These are phyloP conservation scores for Melinopterus prodromus DNA, from an alignment of 2,888 invertebrate species.

Conservation along the genomic window DNA sequence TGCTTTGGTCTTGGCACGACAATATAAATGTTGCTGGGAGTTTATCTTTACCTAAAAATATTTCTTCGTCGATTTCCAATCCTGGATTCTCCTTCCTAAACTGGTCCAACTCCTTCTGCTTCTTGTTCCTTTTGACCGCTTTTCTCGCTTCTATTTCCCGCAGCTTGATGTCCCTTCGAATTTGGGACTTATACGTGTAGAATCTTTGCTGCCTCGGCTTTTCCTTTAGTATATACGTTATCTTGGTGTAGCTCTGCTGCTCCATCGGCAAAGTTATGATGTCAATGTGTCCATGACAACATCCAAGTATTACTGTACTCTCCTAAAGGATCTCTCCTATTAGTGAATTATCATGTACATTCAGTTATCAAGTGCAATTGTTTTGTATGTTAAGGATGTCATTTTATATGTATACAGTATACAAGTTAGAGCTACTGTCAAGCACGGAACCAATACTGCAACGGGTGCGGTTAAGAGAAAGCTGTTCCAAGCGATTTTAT, in stretches of 20 bases:
- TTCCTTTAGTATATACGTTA: slow-evolving; percentile 60
- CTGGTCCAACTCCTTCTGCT: slow-evolving; percentile 67
- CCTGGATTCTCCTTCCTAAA: slow-evolving; percentile 67
- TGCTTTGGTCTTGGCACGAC: too few relatives aligned
- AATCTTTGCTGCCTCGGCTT: slow-evolving; percentile 61
- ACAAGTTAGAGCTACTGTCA: too few relatives aligned
- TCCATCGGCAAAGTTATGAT: slow-evolving; percentile 62
- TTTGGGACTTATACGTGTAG: slow-evolving; percentile 67
- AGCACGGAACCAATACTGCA: too few relatives aligned
- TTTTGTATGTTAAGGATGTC: too few relatives aligned
- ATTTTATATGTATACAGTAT: too few relatives aligned
- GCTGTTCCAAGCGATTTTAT: too few relatives aligned
- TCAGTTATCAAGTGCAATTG: too few relatives aligned
- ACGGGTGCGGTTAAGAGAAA: too few relatives aligned
- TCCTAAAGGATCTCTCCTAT: slow-evolving; percentile 49
- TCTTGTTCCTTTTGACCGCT: slow-evolving; percentile 62
- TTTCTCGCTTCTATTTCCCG: slow-evolving; percentile 64
- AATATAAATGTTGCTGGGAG: background rate
- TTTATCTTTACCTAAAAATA: slow-evolving; percentile 64
- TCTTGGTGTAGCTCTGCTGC: slow-evolving; percentile 59
- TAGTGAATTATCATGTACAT: background rate
- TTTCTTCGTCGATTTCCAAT: slow-evolving; percentile 67
- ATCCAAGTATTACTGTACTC: slow-evolving; percentile 64
- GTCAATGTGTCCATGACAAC: slow-evolving; percentile 64
- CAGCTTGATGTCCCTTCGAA: slow-evolving; percentile 67